Percentiles rank a stretch among this genome's conserved stretches.
These are phyloP conservation scores for Amblyopsis hoosieri DNA, from an alignment of 2,797 vertebrate genomes.

Conservation along the genomic window DNA sequence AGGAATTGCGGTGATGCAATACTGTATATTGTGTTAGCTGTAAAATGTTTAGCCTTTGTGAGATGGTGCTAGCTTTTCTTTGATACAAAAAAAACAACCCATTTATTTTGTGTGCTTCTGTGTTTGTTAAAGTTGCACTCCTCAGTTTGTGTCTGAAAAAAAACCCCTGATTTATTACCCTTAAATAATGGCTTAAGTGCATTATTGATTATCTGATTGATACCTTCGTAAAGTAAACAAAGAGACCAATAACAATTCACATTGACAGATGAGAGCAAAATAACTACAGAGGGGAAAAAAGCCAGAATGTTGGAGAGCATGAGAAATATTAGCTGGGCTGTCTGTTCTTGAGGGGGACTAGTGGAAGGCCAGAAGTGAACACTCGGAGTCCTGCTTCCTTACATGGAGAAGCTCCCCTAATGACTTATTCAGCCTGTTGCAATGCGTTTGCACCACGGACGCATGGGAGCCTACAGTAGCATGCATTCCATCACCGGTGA, in stretches of 20 bases:
- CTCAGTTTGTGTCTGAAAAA: too few relatives aligned
- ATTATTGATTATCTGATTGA: neutral
- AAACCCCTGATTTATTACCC: too few relatives aligned
- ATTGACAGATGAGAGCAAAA: constrained; percentile 30
- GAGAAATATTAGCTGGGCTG: constrained; percentile 7
- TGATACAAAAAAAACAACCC: constrained; percentile 42
- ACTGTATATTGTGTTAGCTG: constrained; percentile 12
- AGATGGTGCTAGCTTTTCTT: constrained; percentile 24
- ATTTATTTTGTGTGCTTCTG: constrained; percentile 33
- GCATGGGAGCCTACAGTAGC: constrained; percentile 40
- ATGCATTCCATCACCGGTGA: constrained; percentile 28
- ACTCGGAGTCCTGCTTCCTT: too few relatives aligned
- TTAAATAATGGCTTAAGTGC: too few relatives aligned
- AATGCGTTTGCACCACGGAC: constrained; percentile 45
- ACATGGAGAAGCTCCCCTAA: constrained; percentile 32
- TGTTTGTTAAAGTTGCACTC: too few relatives aligned
- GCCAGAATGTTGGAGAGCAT: too few relatives aligned
- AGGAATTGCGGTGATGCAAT: constrained; percentile 24
- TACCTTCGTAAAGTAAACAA: constrained; percentile 1
- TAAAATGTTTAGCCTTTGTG: constrained; percentile 11
- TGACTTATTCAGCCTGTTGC: constrained; percentile 51
- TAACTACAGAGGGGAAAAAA: constrained; percentile 7
- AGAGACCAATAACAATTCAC: constrained; percentile 2
- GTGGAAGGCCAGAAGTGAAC: too few relatives aligned
- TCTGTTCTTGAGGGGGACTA: too few relatives aligned